Conservation (phyloP, 2,888 invertebrate genomes). For the Eristalinus aeneus region DNA sequence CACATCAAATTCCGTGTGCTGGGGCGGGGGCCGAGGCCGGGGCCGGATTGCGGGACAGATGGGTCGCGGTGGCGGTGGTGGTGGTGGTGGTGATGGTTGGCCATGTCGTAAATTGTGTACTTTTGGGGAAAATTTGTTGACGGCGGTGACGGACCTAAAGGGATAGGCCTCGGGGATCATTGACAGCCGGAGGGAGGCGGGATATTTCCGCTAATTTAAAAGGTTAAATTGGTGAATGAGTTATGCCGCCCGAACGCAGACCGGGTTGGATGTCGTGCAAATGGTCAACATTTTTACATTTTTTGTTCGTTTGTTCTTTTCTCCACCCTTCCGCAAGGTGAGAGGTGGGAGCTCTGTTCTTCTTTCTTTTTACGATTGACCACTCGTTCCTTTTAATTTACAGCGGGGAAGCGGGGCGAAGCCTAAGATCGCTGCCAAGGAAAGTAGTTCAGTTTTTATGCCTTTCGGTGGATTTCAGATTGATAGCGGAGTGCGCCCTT, state of each 20-base stretch:
- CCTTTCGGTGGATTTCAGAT: not conserved
- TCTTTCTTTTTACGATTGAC: not conserved
- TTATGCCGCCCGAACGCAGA: not conserved
- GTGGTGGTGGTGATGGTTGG: not conserved
- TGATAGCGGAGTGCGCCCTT: not conserved
- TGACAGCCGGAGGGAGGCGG: not conserved
- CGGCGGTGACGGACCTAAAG: not conserved
- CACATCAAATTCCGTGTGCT: conserved; percentile 25
- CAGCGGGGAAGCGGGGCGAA: not conserved
- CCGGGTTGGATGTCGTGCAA: not conserved
- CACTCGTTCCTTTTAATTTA: not conserved
- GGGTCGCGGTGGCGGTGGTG: not conserved
- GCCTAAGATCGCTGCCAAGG: not conserved
- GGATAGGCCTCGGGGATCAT: not conserved
- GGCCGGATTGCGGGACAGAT: conserved; percentile 3
- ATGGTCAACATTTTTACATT: not conserved
- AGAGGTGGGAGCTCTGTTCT: no score
- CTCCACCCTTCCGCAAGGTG: no score
- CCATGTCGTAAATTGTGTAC: conserved; percentile 17
- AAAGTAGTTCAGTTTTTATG: not conserved
- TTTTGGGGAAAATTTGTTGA: conserved; percentile 39
- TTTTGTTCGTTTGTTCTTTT: not conserved
- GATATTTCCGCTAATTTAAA: conserved; percentile 10
- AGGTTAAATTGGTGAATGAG: conserved; percentile 1
- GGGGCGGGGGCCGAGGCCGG: no score